Base-by-base conservation (phyloP, 2,888 invertebrate species). In the Pseudanteris insignis region DNA sequence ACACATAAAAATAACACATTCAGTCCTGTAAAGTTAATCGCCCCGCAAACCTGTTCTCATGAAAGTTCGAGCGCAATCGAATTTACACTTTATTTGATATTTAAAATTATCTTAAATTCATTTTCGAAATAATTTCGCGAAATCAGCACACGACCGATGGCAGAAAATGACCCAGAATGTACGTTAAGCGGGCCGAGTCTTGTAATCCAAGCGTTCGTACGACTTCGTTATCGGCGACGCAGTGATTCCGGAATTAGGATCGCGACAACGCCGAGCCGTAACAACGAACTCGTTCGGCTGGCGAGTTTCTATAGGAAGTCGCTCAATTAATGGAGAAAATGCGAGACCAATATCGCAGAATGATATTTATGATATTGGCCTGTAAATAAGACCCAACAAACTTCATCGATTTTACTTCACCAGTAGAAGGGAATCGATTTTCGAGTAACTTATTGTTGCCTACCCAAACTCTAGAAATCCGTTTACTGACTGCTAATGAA, bases 121-220 rank as follows among this genome's bases (percentile, higher is more conserved):
- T 43, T 60, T 60, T 53, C 29, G 53, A 38, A 53, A 48, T 47
- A 53, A 60, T 60, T 47, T 53, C 30, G 14, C 43, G 51, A 51
- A 47, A 53, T 43, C 48, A 29, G 60, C 51, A 53, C 46, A 53
- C 46, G 18, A 59, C 36, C 60, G 53, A 41, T 48, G 43, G 24
- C 24, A 47, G 50, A 53, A 57, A 62, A 63, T 70, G 73, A 72
- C 72, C 72, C 68, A 72, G 70, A 72, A 65, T 67, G 46, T 24
- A 24, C 34, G 32, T 33, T 32, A 53, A 66, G 46, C 63, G 53
- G 60, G 54, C 4, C 67, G 48, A 37, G 48, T 37, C 50, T 62
- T 57, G 57, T 64, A 66, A 65, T 57, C 64, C 57, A 38, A 40
- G 55, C 63, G 58, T 34, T 68, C 51, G 60, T 71, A 71, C 64